phyloP scores from a whole-genome alignment of 2,888 invertebrate genomes.

The Trissoscelio sp. region DNA sequence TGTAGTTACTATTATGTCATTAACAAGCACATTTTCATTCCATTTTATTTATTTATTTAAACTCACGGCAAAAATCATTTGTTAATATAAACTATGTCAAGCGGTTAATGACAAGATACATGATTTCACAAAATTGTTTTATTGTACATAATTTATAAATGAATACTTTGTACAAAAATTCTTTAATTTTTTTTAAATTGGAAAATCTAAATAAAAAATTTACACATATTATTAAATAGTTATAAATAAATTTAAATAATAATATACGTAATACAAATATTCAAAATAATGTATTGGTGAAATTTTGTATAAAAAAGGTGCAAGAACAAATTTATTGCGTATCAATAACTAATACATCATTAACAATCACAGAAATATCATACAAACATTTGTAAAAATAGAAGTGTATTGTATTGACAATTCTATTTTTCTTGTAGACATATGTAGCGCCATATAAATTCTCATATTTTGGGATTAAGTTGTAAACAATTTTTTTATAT shows the following conservation, averaged over 20 bases:
- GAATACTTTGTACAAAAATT: too few species aligned
- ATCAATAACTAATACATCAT: slow-evolving; percentile 8
- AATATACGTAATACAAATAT: background rate
- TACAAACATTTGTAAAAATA: slow-evolving; percentile 12
- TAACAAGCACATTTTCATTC: background rate
- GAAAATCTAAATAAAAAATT: too few species aligned
- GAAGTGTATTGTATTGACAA: background rate
- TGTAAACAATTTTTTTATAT: background rate
- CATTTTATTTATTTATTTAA: background rate
- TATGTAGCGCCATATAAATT: background rate
- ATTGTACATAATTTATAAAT: too few species aligned
- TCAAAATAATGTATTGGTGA: background rate
- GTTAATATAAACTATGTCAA: background rate
- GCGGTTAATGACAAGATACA: background rate
- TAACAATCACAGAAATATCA: slow-evolving; percentile 5
- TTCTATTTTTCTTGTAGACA: slow-evolving; percentile 10
- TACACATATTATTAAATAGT: too few species aligned
- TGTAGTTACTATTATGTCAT: background rate
- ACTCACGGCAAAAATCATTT: too few species aligned
- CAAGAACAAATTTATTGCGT: slow-evolving; percentile 5
- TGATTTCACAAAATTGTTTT: background rate
- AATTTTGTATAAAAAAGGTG: background rate
- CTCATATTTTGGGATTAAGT: background rate
- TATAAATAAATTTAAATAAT: too few species aligned
- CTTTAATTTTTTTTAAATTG: too few species aligned